phyloP scores from a whole-genome alignment of 2,113 vertebrate species.

The Callithrix jacchus region DNA sequence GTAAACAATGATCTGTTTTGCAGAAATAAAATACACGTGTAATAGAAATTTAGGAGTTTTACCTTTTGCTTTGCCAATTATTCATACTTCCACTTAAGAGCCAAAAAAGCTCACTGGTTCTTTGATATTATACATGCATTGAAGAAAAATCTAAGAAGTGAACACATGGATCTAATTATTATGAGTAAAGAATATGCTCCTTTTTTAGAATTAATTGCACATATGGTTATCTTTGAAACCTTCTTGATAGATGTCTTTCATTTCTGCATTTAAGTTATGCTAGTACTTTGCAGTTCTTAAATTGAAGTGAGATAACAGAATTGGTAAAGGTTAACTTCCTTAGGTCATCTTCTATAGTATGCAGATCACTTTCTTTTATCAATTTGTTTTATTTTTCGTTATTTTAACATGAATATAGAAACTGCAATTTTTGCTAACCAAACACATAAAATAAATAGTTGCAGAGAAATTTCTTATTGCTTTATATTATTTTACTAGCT shows the following conservation, averaged over 20 bases:
- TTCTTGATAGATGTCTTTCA: neutral
- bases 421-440: neutral
- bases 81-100: neutral
- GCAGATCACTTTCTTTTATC: neutral
- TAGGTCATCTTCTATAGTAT: neutral
- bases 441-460: slow-evolving; percentile 12
- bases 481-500: neutral
- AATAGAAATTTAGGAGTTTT: neutral
- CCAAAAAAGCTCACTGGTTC: neutral
- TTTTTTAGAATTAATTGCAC: neutral
- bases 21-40: neutral
- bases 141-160: neutral
- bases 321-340: neutral
- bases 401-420: neutral
- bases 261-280: neutral
- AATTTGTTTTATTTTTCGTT: neutral
- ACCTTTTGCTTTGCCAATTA: neutral
- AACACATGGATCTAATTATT: neutral
- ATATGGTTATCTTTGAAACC: neutral
- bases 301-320: neutral
- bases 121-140: neutral
- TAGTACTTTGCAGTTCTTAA: neutral
- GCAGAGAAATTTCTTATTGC: neutral
- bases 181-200: neutral
- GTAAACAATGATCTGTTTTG: neutral